Evolutionary conservation across 2,113 vertebrate species (phyloP).

Genomic region (Hemibates koningsi): DNA sequence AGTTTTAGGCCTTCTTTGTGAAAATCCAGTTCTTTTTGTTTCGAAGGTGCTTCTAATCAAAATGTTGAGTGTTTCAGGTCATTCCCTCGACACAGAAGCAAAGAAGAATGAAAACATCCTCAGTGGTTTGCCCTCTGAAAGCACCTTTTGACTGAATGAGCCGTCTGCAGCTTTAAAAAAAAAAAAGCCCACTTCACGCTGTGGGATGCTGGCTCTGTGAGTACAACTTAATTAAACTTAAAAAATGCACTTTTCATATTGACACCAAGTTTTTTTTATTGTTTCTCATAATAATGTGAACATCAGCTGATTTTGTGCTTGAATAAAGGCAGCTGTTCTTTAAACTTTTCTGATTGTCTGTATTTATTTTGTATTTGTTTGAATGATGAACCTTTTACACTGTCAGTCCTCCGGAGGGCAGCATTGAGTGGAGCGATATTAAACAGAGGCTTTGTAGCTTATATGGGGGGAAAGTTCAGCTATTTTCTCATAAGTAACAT

Average conservation of each 20-base stretch:
- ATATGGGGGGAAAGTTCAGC: neutral
- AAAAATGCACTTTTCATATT: neutral
- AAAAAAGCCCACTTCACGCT: neutral
- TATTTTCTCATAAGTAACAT: neutral
- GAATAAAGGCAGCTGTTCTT: constrained; percentile 26
- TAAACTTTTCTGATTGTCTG: neutral
- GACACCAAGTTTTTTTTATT: neutral
- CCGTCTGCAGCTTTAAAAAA: neutral
- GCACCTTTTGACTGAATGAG: neutral
- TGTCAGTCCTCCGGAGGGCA: neutral
- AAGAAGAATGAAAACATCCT: neutral
- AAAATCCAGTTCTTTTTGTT: neutral
- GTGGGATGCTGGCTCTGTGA: constrained; percentile 9
- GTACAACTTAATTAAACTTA: neutral
- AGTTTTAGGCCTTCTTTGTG: neutral
- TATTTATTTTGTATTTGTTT: neutral
- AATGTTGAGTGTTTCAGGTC: constrained; percentile 25
- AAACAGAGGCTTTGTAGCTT: neutral
- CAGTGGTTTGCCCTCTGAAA: neutral
- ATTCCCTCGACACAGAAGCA: neutral
- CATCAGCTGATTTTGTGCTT: neutral
- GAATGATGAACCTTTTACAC: neutral
- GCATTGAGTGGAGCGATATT: neutral
- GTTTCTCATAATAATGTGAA: neutral
- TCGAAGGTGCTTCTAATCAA: neutral